phyloP scores from a whole-genome alignment of 2,797 vertebrate genomes.

The Rhyacichthys aspro region DNA sequence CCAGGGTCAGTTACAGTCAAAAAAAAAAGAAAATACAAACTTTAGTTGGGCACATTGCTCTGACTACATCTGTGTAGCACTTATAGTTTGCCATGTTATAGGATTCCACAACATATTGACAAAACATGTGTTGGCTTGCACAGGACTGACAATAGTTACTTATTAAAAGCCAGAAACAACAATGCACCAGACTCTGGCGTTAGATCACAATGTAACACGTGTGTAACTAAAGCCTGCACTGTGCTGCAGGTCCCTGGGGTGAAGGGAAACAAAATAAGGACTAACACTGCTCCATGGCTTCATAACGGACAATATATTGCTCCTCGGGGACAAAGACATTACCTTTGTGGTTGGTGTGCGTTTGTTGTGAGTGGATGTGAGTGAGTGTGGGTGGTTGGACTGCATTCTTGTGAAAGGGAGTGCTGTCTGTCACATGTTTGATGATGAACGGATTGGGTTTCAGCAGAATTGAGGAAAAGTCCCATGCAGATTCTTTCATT shows the following conservation, averaged over 20 bases:
- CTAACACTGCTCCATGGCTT: slow-evolving; percentile 32
- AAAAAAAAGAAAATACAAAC: neutral
- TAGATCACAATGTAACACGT: slow-evolving; percentile 18
- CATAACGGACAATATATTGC: slow-evolving; percentile 49
- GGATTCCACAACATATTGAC: no score
- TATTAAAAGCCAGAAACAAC: slow-evolving; percentile 28
- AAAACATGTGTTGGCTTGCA: slow-evolving; percentile 3
- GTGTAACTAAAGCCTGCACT: slow-evolving; percentile 45
- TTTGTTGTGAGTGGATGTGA: slow-evolving; percentile 19
- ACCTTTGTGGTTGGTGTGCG: slow-evolving; percentile 33
- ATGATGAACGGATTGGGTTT: slow-evolving; percentile 66
- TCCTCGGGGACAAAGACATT: slow-evolving; percentile 46
- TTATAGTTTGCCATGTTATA: no score
- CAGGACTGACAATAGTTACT: neutral
- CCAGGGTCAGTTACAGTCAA: slow-evolving; percentile 5
- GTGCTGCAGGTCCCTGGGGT: slow-evolving; percentile 27
- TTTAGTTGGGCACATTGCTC: no score
- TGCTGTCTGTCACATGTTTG: slow-evolving; percentile 63
- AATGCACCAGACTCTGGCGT: neutral
- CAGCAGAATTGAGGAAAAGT: slow-evolving; percentile 55
- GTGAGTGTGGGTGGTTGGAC: slow-evolving; percentile 60
- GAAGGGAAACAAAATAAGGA: slow-evolving; percentile 24
- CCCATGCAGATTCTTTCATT: slow-evolving; percentile 67
- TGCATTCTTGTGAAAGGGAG: slow-evolving; percentile 76
- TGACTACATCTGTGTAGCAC: no score